Base-by-base conservation (phyloP, 1,140 invertebrate genomes). In the Chymomyza costata region DNA sequence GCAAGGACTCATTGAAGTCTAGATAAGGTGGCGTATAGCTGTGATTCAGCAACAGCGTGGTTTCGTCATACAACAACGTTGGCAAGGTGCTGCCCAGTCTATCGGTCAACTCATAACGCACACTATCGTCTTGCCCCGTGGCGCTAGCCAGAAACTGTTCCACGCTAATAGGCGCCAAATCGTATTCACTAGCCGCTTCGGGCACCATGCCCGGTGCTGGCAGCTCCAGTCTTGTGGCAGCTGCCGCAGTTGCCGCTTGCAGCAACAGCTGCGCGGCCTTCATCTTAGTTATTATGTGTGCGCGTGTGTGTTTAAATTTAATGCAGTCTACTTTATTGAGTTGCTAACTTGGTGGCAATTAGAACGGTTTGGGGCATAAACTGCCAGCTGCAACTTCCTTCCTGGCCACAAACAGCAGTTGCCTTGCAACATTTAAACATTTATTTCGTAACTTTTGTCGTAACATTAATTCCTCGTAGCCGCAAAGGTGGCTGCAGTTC, bases 141-240 rank as follows among this genome's bases (percentile, higher is more conserved):
- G 41, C 74, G 3, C 74, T 81, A 14, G 64, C 73, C 50, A 80
- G 51, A 48, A 80, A 80, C 15, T 81, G 45, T 13, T 65, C 48
- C 11, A 49, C 55, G 19, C 49, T 73, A 25, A 80, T 80, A 15
- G 71, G 53, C 8, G 62, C 50, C 18, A 44, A 55, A 17, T 80
- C 74, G 40, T 56, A 81, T 34, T 68, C 68, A 34, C 41, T 63
- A 3, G 64, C 39, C 25, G 32, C 21, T 5, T 58, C 43, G 1
- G 53, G 60, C 1, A 70, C 60, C 70, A 76, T 65, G 0, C 51
- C 65, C 3, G 44, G 45, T 21, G 37, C 52, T 8, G 65, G 43
- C 15, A 51, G 55, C 49, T 63, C 52, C 63, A 73, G n/a, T 10
- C 65, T 16, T 14, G 35, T 38, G 2, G 35, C 10, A 14, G 35